Evolutionary conservation across 2,113 vertebrate species (phyloP), one percentile per base, ranked within the genome.

Genomic region (Collichthys lucidus): DNA sequence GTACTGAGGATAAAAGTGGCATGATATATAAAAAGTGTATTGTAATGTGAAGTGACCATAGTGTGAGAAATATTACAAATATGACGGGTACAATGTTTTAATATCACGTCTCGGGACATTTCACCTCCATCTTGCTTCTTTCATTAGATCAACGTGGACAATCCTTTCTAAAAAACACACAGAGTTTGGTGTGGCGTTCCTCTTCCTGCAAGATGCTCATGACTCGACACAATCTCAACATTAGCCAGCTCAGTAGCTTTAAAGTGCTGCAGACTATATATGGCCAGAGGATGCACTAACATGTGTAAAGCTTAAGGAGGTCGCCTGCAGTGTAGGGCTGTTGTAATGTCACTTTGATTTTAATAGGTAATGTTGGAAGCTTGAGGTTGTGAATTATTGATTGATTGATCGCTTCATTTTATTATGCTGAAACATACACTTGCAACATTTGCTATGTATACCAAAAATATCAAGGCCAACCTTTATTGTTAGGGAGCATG

Each of bases 221-320:
- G 87, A 89, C 59, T 89, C 81, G 6, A 78, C 84, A 82, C 44
- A 83, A 81, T 77, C 44, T 60, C n/a, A 12, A 67, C 17, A 47
- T 46, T 0, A 71, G 49, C 67, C 19, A 10, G 61, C 40, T 55
- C 40, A 59, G 15, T 35, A 14, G 26, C 8, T 29, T 59, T n/a
- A 42, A 12, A 40, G 31, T 3, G 59, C 24, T 80, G 72, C 50
- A 10, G 4, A 2, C 59, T 75, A 14, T 19, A 44, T 46, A 61
- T 24, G 22, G 63, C 4, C 31, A 46, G 29, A 42, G 2, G 42
- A 49, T 60, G 55, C 44, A 16, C 2, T 5, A 3, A 31, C n/a
- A 35, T 61, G 4, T 61, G 14, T n/a, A 60, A 49, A 31, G 6
- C n/a, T 44, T 4, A 19, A 10, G 31, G 8, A 11, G 19, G 14